Percentiles rank a stretch among this genome's conserved stretches.
Conservation (phyloP, 2,888 invertebrate genomes). For the Norana najaformis region DNA sequence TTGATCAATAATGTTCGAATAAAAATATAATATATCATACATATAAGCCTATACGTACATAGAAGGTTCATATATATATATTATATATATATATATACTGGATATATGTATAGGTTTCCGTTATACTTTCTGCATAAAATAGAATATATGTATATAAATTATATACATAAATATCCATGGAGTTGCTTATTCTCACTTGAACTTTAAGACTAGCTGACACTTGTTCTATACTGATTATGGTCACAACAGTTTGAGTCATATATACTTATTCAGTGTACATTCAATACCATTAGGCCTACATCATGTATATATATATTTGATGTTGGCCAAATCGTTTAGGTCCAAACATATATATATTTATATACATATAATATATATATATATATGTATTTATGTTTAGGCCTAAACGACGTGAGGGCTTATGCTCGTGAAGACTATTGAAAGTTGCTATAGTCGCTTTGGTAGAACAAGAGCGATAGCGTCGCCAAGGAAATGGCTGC, state of each 20-base stretch:
- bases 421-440: neutral
- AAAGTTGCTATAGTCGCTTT: neutral
- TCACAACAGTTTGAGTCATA: neutral
- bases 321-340: neutral
- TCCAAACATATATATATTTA: neutral
- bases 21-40: no score
- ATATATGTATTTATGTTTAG: neutral
- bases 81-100: neutral
- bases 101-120: no score
- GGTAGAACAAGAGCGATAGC: neutral
- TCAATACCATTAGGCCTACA: neutral
- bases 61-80: no score
- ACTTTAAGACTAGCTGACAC: neutral
- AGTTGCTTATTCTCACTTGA: neutral
- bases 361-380: neutral
- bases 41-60: neutral
- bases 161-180: neutral
- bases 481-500: neutral
- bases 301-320: no score
- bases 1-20: neutral
- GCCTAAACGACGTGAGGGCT: neutral
- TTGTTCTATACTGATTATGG: neutral
- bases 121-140: no score
- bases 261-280: conserved; percentile 1
- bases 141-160: neutral